These are phyloP conservation scores for Thunnus thynnus DNA, from an alignment of 2,113 vertebrate species.

Conservation along the genomic window DNA sequence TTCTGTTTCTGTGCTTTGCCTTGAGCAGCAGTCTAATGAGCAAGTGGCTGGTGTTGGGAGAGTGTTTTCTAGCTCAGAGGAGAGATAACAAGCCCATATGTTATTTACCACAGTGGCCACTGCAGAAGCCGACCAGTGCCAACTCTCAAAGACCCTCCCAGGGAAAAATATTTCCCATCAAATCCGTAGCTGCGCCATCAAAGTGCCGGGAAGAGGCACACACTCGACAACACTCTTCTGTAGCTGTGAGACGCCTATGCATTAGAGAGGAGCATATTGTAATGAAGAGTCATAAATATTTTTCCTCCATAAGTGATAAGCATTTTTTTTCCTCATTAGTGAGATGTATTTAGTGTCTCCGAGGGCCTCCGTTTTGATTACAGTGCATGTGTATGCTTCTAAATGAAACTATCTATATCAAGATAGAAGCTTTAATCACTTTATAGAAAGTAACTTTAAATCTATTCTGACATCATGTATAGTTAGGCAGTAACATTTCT, in stretches of 20 bases:
- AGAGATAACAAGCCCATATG: constrained; percentile 76
- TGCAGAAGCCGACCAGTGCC: constrained; percentile 50
- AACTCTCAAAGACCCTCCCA: constrained; percentile 46
- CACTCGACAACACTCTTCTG: constrained; percentile 30
- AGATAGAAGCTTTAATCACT: background rate
- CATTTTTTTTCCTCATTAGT: constrained; percentile 65
- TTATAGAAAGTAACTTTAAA: background rate
- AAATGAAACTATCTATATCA: background rate
- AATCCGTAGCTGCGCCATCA: constrained; percentile 37
- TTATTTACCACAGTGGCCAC: constrained; percentile 67
- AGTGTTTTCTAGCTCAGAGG: constrained; percentile 58
- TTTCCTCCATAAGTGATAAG: constrained; percentile 41
- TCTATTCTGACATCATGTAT: background rate
- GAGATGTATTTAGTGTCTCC: constrained; percentile 46
- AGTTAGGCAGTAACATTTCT: background rate
- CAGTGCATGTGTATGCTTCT: constrained; percentile 17
- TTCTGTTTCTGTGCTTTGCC: constrained; percentile 41
- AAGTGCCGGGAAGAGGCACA: constrained; percentile 31
- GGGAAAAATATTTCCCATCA: constrained; percentile 48
- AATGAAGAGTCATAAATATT: constrained; percentile 63
- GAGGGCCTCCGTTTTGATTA: constrained; percentile 44
- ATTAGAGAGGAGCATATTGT: constrained; percentile 47
- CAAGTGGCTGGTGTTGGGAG: constrained; percentile 52
- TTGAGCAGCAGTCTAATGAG: constrained; percentile 74
- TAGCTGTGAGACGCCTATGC: constrained; percentile 19